Evolutionary conservation across 2,888 invertebrate genomes (phyloP), one percentile per base, ranked within the genome.

Genomic region (Leptothorax acervorum): DNA sequence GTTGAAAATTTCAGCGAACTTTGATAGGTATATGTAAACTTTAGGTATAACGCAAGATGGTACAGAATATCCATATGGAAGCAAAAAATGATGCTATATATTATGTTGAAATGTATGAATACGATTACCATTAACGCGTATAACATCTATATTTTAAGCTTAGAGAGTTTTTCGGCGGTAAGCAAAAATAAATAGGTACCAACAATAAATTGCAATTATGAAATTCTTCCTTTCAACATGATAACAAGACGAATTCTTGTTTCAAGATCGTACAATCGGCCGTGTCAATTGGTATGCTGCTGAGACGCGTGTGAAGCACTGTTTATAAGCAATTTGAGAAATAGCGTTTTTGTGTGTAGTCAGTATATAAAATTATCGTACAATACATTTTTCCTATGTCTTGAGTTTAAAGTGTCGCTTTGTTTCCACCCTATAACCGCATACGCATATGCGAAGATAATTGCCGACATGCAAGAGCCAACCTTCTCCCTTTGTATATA

Each of bases 231-330:
- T 28, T 6, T 35, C 0, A n/a, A n/a, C 5, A 28, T 8, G 11
- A 18, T 42, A n/a, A 8, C 1, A 5, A 51, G 6, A 11, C 3
- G 6, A 63, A 31, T 63, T 48, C 15, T 51, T 35, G 5, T 62
- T 75, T 75, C 15, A 75, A 75, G 74, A 48, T 75, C 9, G 2
- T 75, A 9, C 62, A 75, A 15, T 63, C 45, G 18, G 48, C 45
- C n/a, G 8, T 75, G 12, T 75, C 74, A 35, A 4, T 75, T 55
- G 28, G 60, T 48, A 75, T 63, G 60, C 9, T 75, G 62, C n/a
- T 75, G 28, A 62, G 48, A 62, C 35, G 9, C n/a, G 9, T 74
- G 12, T 74, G n/a, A 74, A 35, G 2, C 28, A 51, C 5, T 39
- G 3, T 71, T 39, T 15, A 53, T 45, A 15, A 74, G 31, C 23